Evolutionary conservation across 2,888 invertebrate genomes (phyloP).

Genomic region (Hirtodrosophila histrioides): DNA sequence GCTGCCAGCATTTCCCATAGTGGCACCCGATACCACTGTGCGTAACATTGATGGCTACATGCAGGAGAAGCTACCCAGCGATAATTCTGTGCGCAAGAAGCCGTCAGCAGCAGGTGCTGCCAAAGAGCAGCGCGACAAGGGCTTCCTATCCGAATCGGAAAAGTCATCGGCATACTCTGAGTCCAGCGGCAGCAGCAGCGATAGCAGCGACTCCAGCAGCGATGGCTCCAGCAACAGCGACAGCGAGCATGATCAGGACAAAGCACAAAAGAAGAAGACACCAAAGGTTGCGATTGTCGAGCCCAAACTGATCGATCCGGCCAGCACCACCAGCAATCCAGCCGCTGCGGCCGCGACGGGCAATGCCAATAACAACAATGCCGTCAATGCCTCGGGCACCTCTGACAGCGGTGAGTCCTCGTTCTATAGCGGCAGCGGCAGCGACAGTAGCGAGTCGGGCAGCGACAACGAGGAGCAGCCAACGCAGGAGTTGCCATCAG

Average conservation of each 20-base stretch:
- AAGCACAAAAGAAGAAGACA: conserved; percentile 29
- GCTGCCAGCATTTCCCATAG: conserved; percentile 92
- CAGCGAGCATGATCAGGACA: conserved; percentile 14
- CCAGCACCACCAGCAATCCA: conserved; percentile 17
- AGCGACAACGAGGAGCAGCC: conserved; percentile 25
- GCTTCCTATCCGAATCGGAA: conserved; percentile 86
- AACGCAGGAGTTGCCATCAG: not conserved
- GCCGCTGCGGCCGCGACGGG: not conserved
- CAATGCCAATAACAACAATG: conserved; percentile 44
- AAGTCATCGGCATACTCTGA: conserved; percentile 82
- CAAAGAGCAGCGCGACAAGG: conserved; percentile 85
- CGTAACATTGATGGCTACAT: conserved; percentile 88
- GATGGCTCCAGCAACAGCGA: conserved; percentile 47
- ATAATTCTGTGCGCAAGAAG: conserved; percentile 58
- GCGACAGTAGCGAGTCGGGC: conserved; percentile 47
- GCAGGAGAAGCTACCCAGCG: conserved; percentile 80
- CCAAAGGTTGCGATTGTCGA: conserved; percentile 19
- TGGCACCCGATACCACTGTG: conserved; percentile 89
- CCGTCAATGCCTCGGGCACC: conserved; percentile 65
- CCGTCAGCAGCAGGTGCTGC: conserved; percentile 17
- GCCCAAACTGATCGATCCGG: conserved; percentile 32
- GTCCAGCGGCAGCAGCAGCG: conserved; percentile 72
- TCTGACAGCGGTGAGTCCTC: conserved; percentile 80
- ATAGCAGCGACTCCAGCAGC: conserved; percentile 46
- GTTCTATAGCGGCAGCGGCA: conserved; percentile 63